These are phyloP conservation scores for Callosobruchus maculatus DNA, from an alignment of 2,888 invertebrate genomes.

Conservation along the genomic window DNA sequence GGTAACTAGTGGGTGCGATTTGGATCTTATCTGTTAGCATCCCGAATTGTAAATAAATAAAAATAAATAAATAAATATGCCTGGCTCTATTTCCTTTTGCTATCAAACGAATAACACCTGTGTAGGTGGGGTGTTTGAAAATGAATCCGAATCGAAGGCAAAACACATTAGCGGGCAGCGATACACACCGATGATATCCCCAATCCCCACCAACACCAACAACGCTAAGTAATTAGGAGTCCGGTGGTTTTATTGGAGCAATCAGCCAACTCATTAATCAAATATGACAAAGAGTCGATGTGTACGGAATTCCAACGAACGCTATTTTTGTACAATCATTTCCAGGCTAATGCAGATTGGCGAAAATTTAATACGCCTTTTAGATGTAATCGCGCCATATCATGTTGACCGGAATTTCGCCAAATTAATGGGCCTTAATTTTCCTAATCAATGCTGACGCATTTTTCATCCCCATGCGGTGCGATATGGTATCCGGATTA, in stretches of 20 bases:
- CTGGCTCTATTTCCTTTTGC: too few species aligned
- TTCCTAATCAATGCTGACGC: not conserved
- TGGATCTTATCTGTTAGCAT: too few species aligned
- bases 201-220: not conserved
- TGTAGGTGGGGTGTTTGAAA: not conserved
- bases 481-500: too few species aligned
- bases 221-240: constrained; percentile 21
- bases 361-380: not conserved
- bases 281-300: constrained; percentile 21
- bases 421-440: not conserved
- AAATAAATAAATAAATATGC: too few species aligned
- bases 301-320: constrained; percentile 13
- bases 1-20: too few species aligned
- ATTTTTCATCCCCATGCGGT: not conserved
- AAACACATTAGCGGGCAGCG: not conserved
- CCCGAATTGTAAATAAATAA: too few species aligned
- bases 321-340: constrained; percentile 19
- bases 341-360: constrained; percentile 8
- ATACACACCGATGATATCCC: not conserved
- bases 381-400: not conserved
- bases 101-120: not conserved
- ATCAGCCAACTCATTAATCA: constrained; percentile 24
- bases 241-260: constrained; percentile 23
- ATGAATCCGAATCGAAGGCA: not conserved
- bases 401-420: not conserved